Evolutionary conservation across 2,797 vertebrate genomes (phyloP).

Genomic region (Mastacembelus armatus): DNA sequence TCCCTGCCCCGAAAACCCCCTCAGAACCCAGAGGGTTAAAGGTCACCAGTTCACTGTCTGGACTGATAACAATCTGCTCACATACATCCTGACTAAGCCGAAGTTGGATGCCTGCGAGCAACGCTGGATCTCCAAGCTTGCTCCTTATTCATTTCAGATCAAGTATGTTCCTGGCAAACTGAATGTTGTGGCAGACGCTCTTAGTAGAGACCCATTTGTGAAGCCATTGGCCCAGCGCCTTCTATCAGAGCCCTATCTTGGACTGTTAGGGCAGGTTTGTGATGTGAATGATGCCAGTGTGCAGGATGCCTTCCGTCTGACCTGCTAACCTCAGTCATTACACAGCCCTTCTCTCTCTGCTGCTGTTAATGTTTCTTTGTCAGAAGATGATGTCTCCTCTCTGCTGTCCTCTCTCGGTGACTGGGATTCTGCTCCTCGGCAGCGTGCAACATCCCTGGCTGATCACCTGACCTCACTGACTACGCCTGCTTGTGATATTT

Average conservation of each 20-base stretch:
- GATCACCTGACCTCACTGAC: not conserved
- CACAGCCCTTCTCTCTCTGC: not conserved
- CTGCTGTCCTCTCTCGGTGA: constrained; percentile 4
- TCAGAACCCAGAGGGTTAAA: too few species aligned
- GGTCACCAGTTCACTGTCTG: too few species aligned
- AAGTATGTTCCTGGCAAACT: constrained; percentile 22
- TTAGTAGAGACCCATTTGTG: constrained; percentile 24
- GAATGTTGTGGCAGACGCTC: constrained; percentile 24
- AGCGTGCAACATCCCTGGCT: too few species aligned
- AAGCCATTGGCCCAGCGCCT: constrained; percentile 8
- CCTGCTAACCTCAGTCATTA: constrained; percentile 26
- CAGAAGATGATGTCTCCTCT: not conserved
- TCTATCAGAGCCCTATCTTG: constrained; percentile 21
- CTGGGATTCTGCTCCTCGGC: too few species aligned
- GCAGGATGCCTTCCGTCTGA: constrained; percentile 18
- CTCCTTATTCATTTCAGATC: constrained; percentile 19
- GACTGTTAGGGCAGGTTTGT: not conserved
- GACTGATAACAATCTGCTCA: too few species aligned
- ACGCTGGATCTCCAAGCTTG: constrained; percentile 35
- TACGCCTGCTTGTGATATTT: not conserved
- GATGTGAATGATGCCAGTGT: constrained; percentile 9
- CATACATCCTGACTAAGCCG: constrained; percentile 30
- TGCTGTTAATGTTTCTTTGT: not conserved
- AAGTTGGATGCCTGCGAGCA: constrained; percentile 30
- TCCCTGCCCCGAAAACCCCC: too few species aligned